Evolutionary conservation across 2,113 vertebrate genomes (phyloP).

Genomic region (Ciconia boyciana): DNA sequence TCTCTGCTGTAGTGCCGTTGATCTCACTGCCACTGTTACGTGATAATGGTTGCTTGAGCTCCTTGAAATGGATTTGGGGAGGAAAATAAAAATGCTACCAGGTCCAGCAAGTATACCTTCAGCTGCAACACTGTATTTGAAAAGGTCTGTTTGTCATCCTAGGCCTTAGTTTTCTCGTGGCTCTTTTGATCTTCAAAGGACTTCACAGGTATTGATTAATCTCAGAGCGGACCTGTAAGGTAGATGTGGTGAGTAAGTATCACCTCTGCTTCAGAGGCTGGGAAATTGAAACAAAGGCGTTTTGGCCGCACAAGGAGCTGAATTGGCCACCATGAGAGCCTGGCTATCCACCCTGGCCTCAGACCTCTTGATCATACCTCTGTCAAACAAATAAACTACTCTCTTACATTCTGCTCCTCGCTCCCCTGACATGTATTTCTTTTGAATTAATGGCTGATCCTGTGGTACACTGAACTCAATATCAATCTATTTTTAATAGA

Average conservation of each 20-base stretch:
- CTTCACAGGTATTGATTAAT: not conserved
- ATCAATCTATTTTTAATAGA: not conserved
- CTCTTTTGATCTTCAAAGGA: not conserved
- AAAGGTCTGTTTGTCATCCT: not conserved
- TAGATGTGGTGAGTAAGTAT: not conserved
- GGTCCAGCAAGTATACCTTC: not conserved
- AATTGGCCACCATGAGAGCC: accelerated
- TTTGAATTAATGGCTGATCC: not conserved
- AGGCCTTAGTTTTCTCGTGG: not conserved
- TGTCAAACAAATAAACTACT: not conserved
- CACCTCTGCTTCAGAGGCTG: not conserved
- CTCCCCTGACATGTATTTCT: not conserved
- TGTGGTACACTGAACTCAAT: not conserved
- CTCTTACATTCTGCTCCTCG: not conserved
- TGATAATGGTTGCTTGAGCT: not conserved
- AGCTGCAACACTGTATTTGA: not conserved
- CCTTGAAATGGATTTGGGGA: not conserved
- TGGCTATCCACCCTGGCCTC: not conserved
- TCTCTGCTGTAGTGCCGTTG: not conserved
- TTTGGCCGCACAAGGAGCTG: not conserved
- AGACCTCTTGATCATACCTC: not conserved
- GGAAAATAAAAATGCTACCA: not conserved
- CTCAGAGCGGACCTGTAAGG: not conserved
- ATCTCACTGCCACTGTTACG: not conserved
- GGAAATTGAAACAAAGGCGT: not conserved